These are phyloP conservation scores for Conistra vaccinii DNA, from an alignment of 2,888 invertebrate genomes.

Conservation along the genomic window DNA sequence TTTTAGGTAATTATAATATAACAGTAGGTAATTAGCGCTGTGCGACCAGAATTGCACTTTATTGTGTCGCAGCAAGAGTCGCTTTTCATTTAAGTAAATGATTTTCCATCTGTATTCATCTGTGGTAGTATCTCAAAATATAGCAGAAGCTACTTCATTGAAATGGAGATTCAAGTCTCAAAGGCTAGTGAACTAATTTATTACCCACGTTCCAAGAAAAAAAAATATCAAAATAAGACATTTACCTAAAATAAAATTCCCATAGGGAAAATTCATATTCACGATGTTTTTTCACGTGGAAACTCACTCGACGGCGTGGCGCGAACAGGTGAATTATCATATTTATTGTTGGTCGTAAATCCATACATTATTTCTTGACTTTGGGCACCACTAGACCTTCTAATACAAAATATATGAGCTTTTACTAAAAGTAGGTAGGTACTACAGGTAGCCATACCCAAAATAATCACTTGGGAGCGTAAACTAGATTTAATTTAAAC, in stretches of 20 bases:
- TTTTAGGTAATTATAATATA: too few relatives aligned
- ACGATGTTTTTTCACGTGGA: slow-evolving; percentile 67
- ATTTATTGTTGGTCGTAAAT: slow-evolving; percentile 73
- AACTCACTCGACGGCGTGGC: slow-evolving; percentile 66
- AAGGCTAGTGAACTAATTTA: slow-evolving; percentile 17
- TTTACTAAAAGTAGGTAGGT: slow-evolving; percentile 4
- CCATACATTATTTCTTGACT: slow-evolving; percentile 55
- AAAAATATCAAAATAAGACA: slow-evolving; percentile 52
- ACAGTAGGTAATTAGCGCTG: too few relatives aligned
- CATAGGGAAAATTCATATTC: slow-evolving; percentile 69
- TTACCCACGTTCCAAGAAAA: slow-evolving; percentile 30
- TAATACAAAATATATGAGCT: slow-evolving; percentile 40
- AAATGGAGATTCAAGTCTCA: slow-evolving; percentile 14
- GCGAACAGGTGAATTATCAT: slow-evolving; percentile 75
- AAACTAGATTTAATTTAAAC: slow-evolving; percentile 54
- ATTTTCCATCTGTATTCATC: too few relatives aligned
- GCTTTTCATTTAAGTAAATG: too few relatives aligned
- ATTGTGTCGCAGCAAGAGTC: too few relatives aligned
- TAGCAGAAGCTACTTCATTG: not conserved
- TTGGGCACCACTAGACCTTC: slow-evolving; percentile 26
- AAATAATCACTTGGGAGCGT: slow-evolving; percentile 8
- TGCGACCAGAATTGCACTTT: too few relatives aligned
- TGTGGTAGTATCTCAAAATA: not conserved
- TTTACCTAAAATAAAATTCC: slow-evolving; percentile 63
- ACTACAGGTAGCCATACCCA: not conserved